Evolutionary conservation across 2,113 vertebrate genomes (phyloP).

Genomic region (Harpagus bidentatus): DNA sequence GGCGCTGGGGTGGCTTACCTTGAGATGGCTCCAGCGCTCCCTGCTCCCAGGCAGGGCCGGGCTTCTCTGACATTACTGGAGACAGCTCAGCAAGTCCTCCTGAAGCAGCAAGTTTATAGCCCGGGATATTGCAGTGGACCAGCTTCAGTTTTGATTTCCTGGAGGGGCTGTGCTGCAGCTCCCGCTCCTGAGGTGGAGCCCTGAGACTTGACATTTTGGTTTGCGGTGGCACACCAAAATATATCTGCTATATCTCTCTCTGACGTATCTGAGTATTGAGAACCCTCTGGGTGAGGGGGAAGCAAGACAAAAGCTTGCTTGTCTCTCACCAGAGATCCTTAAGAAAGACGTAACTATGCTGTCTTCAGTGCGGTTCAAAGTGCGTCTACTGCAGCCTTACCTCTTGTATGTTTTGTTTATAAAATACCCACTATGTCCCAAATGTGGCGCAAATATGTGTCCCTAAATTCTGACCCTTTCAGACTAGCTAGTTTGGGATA

Average conservation of each 20-base stretch:
- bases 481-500: neutral
- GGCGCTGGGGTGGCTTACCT: neutral
- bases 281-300: neutral
- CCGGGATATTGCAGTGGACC: neutral
- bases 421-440: neutral
- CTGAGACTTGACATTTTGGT: neutral
- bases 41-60: neutral
- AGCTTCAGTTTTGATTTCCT: neutral
- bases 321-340: neutral
- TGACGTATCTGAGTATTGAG: neutral
- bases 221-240: neutral
- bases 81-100: neutral
- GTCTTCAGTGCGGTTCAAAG: neutral
- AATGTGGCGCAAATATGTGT: neutral
- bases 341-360: neutral
- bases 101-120: neutral
- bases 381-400: neutral
- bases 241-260: neutral
- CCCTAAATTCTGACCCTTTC: neutral
- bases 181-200: neutral
- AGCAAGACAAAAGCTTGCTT: neutral
- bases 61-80: neutral
- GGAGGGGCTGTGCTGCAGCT: neutral
- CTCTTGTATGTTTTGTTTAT: neutral
- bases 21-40: neutral